phyloP scores from a whole-genome alignment of 2,797 vertebrate genomes.

The Silurus aristotelis region DNA sequence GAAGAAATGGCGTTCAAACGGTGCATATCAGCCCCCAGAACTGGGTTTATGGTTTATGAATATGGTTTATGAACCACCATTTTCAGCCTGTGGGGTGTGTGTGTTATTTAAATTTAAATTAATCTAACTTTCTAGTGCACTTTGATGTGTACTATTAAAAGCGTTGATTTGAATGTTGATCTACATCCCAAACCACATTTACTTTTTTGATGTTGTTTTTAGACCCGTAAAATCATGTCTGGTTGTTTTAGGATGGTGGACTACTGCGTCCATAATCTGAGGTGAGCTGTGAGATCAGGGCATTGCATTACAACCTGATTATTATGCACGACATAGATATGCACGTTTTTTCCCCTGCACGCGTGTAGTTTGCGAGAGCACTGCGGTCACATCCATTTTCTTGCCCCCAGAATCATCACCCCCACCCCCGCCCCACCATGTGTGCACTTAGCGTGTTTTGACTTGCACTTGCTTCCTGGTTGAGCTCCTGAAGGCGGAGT shows the following conservation, averaged over 20 bases:
- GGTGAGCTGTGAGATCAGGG: background rate
- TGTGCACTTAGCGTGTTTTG: constrained; percentile 49
- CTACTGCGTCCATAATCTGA: background rate
- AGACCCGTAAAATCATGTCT: background rate
- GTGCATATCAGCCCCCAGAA: background rate
- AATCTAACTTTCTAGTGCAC: background rate
- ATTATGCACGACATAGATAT: background rate
- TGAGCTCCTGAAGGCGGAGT: constrained; percentile 38
- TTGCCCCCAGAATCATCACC: background rate
- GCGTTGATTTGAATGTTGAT: too few relatives aligned
- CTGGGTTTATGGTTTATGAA: background rate
- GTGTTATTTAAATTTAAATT: too few relatives aligned
- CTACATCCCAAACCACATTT: accelerated
- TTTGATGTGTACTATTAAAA: background rate
- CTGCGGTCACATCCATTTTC: constrained; percentile 26
- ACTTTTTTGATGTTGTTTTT: background rate
- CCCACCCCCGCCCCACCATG: constrained; percentile 2
- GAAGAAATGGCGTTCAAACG: background rate
- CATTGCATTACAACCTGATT: background rate
- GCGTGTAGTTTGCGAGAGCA: background rate
- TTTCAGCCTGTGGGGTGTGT: background rate
- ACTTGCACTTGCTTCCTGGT: constrained; percentile 64
- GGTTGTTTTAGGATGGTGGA: background rate
- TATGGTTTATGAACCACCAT: background rate
- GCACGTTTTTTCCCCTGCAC: background rate